These are phyloP conservation scores for Listronotus bonariensis DNA, from an alignment of 1,140 invertebrate genomes.

Conservation along the genomic window DNA sequence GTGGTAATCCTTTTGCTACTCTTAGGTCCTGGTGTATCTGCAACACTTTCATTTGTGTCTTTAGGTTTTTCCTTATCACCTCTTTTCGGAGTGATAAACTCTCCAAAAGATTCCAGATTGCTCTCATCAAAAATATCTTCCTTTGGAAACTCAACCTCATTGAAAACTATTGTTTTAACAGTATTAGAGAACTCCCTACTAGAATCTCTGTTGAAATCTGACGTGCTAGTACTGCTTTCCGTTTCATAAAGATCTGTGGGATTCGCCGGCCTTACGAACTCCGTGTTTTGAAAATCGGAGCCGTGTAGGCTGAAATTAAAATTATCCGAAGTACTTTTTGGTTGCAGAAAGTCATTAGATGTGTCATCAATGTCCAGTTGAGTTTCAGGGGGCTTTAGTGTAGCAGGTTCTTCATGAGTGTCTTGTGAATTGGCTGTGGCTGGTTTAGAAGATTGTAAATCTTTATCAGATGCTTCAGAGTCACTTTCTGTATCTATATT, in stretches of 20 bases:
- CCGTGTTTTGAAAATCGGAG: conserved; percentile 41
- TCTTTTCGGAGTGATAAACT: conserved; percentile 44
- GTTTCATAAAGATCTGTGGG: conserved; percentile 44
- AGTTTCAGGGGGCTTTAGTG: conserved; percentile 28
- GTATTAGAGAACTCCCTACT: conserved; percentile 28
- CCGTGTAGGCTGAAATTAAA: conserved; percentile 49
- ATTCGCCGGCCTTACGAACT: conserved; percentile 37
- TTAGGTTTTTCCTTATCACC: conserved; percentile 5
- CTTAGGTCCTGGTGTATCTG: neutral
- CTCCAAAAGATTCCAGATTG: conserved; percentile 45
- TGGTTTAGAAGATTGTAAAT: neutral
- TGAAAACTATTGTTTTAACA: conserved; percentile 44
- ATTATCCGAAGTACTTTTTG: conserved; percentile 27
- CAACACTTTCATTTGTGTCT: conserved; percentile 13
- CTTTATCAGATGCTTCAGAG: conserved; percentile 3
- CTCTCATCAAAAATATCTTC: conserved; percentile 43
- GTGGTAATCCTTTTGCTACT: neutral
- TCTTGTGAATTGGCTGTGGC: neutral
- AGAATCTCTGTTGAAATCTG: conserved; percentile 35
- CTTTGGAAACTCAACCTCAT: conserved; percentile 47
- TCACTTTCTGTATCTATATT: conserved; percentile 35
- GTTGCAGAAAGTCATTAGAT: conserved; percentile 46
- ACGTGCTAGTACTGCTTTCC: conserved; percentile 48
- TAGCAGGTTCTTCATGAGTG: neutral
- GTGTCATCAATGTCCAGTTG: conserved; percentile 14